These are phyloP conservation scores for Oxygymnocypris stewartii DNA, from an alignment of 2,113 vertebrate species.

Conservation along the genomic window DNA sequence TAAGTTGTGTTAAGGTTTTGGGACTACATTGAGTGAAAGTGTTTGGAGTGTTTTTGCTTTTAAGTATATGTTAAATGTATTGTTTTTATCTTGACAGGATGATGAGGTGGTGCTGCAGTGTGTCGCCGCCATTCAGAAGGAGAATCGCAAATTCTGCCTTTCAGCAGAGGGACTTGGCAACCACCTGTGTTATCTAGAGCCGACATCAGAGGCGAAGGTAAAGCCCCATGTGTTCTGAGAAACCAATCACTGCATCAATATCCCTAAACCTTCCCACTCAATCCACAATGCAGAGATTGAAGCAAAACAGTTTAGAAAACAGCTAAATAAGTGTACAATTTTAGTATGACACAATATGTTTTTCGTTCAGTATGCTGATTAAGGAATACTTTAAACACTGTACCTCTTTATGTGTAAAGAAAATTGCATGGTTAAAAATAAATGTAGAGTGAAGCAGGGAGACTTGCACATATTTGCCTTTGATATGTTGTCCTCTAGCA, in stretches of 20 bases:
- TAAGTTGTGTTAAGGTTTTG: background rate
- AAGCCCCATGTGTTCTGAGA: background rate
- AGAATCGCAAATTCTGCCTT: constrained; percentile 95
- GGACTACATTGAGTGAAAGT: background rate
- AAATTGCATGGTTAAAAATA: constrained; percentile 5
- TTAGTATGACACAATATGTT: background rate
- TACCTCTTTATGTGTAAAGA: background rate
- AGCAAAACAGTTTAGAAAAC: background rate
- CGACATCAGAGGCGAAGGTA: constrained; percentile 98
- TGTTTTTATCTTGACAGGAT: constrained; percentile 79
- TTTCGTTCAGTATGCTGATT: background rate
- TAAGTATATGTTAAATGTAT: background rate
- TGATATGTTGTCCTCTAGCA: background rate
- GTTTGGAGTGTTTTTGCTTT: background rate
- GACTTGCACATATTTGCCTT: background rate
- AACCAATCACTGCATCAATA: background rate
- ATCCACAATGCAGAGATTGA: background rate
- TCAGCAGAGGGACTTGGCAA: constrained; percentile 94
- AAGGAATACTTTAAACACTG: constrained; percentile 2
- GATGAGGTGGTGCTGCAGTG: constrained; percentile 98
- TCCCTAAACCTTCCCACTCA: background rate
- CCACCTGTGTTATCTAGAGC: constrained; percentile 91
- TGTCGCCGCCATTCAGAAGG: constrained; percentile 87
- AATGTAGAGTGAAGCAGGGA: background rate
- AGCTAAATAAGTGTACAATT: background rate